Base-by-base conservation (phyloP, 2,888 invertebrate genomes). In the Leucoptera coffeella region DNA sequence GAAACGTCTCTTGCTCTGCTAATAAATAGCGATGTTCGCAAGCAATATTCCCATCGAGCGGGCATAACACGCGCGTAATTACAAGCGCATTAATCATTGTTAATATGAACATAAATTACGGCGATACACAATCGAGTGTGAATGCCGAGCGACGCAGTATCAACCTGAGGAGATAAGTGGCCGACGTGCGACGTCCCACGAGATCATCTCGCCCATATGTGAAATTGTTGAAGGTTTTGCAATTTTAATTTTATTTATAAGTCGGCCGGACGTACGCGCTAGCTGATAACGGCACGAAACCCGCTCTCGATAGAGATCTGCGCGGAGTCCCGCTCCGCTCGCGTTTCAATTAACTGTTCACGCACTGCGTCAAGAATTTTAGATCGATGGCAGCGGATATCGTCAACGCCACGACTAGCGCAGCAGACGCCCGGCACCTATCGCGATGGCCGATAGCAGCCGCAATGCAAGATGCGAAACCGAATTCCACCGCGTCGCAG, bases 201-300 rank as follows among this genome's bases (percentile, higher is more conserved):
- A 58, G 69, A 65, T 64, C 57, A 61, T 67, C 65, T 62, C 45
- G 32, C 38, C 49, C 65, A 60, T 65, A 64, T 65, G 65, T 62
- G 65, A 65, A 65, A 67, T 65, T 61, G 62, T 47, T 62, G 53
- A 44, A 55, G 57, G 60, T 61, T 65, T 67, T 64, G 60, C 61
- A 67, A 69, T 69, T 69, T 69, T 64, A 67, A 67, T 65, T 69
- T 67, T 60, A 65, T 65, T 65, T 65, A 61, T 65, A 62, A 38
- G 36, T 36, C 35, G 39, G 47, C 47, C 59, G 60, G 62, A 64
- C 58, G 60, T 61, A 52, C 56, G 51, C 54, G 58, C 67, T 69
- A 65, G 64, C 62, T 55, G 67, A 69, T 69, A 67, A 61, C 27
- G 19, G 19, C 57, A 52, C 56, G 56, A 55, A 60, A 59, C 64